Percentiles rank a stretch among this genome's conserved stretches.
Conservation (phyloP, 2,797 vertebrate genomes). For the Sebastes taczanowskii region DNA sequence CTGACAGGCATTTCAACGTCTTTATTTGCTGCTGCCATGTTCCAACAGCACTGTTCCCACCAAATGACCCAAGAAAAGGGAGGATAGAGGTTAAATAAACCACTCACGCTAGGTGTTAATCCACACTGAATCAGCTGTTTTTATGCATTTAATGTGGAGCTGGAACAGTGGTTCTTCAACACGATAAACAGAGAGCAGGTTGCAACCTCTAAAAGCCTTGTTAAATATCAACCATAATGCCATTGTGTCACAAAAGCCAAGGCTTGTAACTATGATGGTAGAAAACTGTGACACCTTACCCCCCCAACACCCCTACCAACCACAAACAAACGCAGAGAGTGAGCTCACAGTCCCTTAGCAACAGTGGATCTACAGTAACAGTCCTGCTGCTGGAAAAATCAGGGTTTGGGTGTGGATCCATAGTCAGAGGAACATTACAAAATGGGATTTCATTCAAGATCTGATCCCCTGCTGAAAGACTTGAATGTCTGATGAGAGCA, state of each 20-base stretch:
- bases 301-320: constrained; percentile 29
- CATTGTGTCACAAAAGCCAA: constrained; percentile 32
- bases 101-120: constrained; percentile 11
- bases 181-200: constrained; percentile 5
- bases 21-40: constrained; percentile 32
- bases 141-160: not conserved
- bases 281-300: constrained; percentile 17
- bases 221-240: constrained; percentile 26
- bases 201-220: not conserved
- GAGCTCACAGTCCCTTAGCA: constrained; percentile 52
- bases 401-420: constrained; percentile 50
- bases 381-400: constrained; percentile 8
- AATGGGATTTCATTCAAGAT: constrained; percentile 35
- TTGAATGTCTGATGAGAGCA: constrained; percentile 36
- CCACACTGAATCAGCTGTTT: constrained; percentile 3
- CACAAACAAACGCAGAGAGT: constrained; percentile 61
- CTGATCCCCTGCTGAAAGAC: constrained; percentile 12
- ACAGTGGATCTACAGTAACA: constrained; percentile 43
- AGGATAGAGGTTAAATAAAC: constrained; percentile 14
- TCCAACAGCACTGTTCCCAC: constrained; percentile 34
- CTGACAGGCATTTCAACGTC: not conserved
- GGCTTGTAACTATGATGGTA: constrained; percentile 59
- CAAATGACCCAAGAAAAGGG: constrained; percentile 9
- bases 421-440: constrained; percentile 29
- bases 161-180: not conserved